Evolutionary conservation across 2,113 vertebrate species (phyloP).

Genomic region (Melanocharis versteri): DNA sequence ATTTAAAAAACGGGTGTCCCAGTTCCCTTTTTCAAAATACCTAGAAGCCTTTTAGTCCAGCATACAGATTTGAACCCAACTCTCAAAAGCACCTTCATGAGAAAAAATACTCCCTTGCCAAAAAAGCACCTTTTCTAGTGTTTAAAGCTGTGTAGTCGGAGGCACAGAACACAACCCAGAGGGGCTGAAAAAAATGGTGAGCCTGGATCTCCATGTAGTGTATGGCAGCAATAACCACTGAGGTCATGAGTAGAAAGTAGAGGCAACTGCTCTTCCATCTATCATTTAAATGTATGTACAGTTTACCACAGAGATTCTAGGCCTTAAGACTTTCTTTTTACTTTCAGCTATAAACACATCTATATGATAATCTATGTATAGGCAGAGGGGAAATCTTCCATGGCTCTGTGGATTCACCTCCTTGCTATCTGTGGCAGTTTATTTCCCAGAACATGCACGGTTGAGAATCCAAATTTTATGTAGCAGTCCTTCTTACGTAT

Average conservation of each 20-base stretch:
- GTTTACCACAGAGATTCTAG: neutral
- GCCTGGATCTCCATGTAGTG: neutral
- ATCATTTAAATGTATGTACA: neutral
- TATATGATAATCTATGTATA: neutral
- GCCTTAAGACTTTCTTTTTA: neutral
- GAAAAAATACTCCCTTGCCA: neutral
- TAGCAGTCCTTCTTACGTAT: neutral
- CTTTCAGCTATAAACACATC: neutral
- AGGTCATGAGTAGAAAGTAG: neutral
- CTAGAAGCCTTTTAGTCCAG: neutral
- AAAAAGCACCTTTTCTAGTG: neutral
- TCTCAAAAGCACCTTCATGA: neutral
- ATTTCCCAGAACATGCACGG: neutral
- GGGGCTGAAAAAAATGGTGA: neutral
- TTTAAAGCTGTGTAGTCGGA: neutral
- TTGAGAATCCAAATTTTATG: neutral
- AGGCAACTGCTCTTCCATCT: neutral
- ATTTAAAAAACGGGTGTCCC: neutral
- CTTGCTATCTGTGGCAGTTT: neutral
- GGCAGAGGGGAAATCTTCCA: neutral
- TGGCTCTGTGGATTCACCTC: neutral
- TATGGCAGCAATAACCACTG: neutral
- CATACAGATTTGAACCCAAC: neutral
- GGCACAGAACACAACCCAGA: neutral
- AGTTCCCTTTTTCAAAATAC: neutral